phyloP scores from a whole-genome alignment of 2,113 vertebrate species.

The Ellobius talpinus region DNA sequence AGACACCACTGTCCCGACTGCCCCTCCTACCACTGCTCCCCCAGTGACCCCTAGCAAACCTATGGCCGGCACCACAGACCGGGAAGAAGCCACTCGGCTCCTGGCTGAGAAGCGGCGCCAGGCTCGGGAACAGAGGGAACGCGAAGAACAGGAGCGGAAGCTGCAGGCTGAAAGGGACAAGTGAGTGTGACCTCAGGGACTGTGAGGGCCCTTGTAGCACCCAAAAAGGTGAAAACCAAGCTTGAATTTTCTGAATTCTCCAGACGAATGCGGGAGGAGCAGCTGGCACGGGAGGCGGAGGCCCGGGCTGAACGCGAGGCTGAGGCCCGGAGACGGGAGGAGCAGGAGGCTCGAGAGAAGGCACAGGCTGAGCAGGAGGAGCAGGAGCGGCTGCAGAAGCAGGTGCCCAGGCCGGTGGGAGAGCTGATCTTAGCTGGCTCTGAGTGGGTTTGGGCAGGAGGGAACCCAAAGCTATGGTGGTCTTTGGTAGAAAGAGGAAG shows the following conservation, averaged over 20 bases:
- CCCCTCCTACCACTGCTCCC: slow-evolving; percentile 67
- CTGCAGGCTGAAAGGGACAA: slow-evolving; percentile 93
- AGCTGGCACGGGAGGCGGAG: slow-evolving; percentile 88
- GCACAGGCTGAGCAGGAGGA: slow-evolving; percentile 92
- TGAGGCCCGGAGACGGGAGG: slow-evolving; percentile 84
- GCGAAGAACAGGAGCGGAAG: slow-evolving; percentile 92
- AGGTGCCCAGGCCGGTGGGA: slow-evolving; percentile 83
- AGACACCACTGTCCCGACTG: slow-evolving; percentile 66
- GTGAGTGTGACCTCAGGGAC: slow-evolving; percentile 82
- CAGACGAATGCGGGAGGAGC: slow-evolving; percentile 91
- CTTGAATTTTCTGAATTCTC: not conserved
- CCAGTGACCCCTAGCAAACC: slow-evolving; percentile 88
- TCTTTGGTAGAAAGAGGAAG: slow-evolving; percentile 86
- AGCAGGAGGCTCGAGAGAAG: slow-evolving; percentile 87
- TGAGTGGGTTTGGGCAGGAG: not conserved
- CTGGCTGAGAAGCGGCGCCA: slow-evolving; percentile 95
- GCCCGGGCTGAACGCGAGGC: slow-evolving; percentile 90
- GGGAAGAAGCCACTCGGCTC: slow-evolving; percentile 94
- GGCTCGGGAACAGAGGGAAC: slow-evolving; percentile 95
- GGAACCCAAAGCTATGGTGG: not conserved
- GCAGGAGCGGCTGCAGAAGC: slow-evolving; percentile 93
- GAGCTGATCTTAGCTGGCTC: not conserved
- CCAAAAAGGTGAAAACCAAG: not conserved
- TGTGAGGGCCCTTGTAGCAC: not conserved
- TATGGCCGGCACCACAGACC: slow-evolving; percentile 94